A percentile compares a stretch with the other conserved stretches of the same genome.
phyloP scores from a whole-genome alignment of 2,113 vertebrate species.

The Ptychochromis oligacanthus region DNA sequence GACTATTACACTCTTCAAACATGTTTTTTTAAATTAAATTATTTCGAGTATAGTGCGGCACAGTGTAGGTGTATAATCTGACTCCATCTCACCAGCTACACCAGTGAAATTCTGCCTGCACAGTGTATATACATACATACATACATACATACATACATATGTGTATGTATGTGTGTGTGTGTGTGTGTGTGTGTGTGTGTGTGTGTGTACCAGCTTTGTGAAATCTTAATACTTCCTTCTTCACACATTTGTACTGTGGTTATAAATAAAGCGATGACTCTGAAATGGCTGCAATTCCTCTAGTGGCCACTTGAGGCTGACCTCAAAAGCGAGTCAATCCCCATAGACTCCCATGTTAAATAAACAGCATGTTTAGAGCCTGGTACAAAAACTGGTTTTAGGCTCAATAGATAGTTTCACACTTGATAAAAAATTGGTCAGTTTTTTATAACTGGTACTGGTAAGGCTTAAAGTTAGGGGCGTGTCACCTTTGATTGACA shows the following conservation, averaged over 20 bases:
- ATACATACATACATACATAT: too few relatives aligned
- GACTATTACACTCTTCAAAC: accelerated
- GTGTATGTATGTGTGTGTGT: too few relatives aligned
- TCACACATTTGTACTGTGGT: too few relatives aligned
- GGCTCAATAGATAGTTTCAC: background rate
- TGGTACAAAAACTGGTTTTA: background rate
- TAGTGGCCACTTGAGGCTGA: background rate
- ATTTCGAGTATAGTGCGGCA: background rate
- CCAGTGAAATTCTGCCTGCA: background rate
- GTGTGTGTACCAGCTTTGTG: too few relatives aligned
- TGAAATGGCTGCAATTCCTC: background rate
- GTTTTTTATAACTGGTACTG: too few relatives aligned
- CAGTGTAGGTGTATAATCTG: background rate
- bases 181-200: too few relatives aligned
- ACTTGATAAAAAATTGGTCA: too few relatives aligned
- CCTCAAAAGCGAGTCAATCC: background rate
- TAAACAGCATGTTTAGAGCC: background rate
- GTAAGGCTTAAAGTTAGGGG: too few relatives aligned
- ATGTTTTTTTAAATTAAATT: accelerated
- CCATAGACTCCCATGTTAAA: background rate
- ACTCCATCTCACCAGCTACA: background rate
- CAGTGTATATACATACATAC: too few relatives aligned
- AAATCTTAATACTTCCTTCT: too few relatives aligned
- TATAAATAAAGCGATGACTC: too few relatives aligned
- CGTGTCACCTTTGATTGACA: too few relatives aligned